These are phyloP conservation scores for Oscheius sp. DNA, from an alignment of 2,888 invertebrate genomes.

Conservation along the genomic window DNA sequence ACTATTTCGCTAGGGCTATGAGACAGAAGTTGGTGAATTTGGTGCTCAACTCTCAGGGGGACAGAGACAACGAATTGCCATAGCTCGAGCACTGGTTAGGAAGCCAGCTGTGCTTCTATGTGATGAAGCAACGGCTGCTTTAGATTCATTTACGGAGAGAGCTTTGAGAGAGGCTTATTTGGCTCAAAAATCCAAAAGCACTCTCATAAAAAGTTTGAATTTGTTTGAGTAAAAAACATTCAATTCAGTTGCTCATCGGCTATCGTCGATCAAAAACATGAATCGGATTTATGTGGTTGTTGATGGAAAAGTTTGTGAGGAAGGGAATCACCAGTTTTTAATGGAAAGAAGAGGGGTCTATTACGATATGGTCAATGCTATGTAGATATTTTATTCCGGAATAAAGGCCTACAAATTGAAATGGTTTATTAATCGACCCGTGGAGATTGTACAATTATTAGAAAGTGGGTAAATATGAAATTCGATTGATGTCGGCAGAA, in stretches of 20 bases:
- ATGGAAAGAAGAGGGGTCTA: constrained; percentile 78
- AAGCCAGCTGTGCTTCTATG: constrained; percentile 64
- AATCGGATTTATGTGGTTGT: constrained; percentile 73
- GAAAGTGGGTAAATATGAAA: no score
- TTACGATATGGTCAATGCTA: constrained; percentile 74
- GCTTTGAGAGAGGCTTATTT: constrained; percentile 9
- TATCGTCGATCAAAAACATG: constrained; percentile 74
- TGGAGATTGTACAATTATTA: no score
- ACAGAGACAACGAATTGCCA: constrained; percentile 87
- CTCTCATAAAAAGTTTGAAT: background rate
- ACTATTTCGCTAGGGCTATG: no score
- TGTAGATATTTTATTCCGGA: no score
- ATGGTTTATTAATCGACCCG: no score
- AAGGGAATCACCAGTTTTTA: constrained; percentile 80
- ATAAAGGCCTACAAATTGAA: no score
- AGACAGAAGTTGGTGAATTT: constrained; percentile 81
- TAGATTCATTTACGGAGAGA: constrained; percentile 62
- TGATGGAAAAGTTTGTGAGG: constrained; percentile 73
- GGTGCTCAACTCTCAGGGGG: constrained; percentile 85
- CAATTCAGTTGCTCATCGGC: constrained; percentile 72
- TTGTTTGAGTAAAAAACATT: background rate
- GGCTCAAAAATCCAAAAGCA: constrained; percentile 12
- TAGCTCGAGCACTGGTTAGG: constrained; percentile 81
- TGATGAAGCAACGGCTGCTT: constrained; percentile 67
- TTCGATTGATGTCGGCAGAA: no score